Base-by-base conservation (phyloP, 2,888 invertebrate genomes). In the Seladonia tumulorum region DNA sequence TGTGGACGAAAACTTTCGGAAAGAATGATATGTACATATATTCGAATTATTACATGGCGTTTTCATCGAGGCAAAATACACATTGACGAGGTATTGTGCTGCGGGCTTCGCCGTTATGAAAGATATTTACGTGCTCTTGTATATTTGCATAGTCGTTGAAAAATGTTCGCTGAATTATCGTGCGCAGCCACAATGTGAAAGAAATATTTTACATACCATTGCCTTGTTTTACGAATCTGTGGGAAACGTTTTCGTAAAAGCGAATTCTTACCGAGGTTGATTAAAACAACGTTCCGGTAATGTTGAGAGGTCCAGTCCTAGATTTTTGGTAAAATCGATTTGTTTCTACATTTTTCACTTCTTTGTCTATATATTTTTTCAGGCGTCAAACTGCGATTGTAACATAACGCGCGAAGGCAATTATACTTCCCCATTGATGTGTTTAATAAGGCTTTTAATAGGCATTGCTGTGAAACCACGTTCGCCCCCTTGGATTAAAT, bases 381-480 rank as follows among this genome's bases (percentile, higher is more conserved):
- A 14, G 35, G 29, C 8, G 66, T 35, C 29, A 14, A 66, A 66
- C 8, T 29, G 18, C 3, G 29, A 4, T 18, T 18, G 35, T 35
- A 18, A 29, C 16, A 35, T 66, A 29, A 29, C 66, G 66, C 29
- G 7, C 29, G 66, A 7, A 18, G 18, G 35, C 66, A 66, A 42
- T 68, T 35, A 39, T 68, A 68, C 18, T 68, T 39, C n/a, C 39
- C n/a, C 39, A n/a, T 42, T 39, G 39, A 42, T 42, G 42, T n/a
- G 42, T 70, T 70, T 70, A 35, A 39, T 39, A 42, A 39, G 39
- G 39, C 70, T 39, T 53, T 57, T 53, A n/a, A 66, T 66, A 66
- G 66, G 53, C 53, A 57, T 53, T 35, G 29, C 60, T 29, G 75
- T 49, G 81, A 75, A 83, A 63, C 42, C 70, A 18, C 10, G 18